These are phyloP conservation scores for Lomographa bimaculata DNA, from an alignment of 2,888 invertebrate species.

Conservation along the genomic window DNA sequence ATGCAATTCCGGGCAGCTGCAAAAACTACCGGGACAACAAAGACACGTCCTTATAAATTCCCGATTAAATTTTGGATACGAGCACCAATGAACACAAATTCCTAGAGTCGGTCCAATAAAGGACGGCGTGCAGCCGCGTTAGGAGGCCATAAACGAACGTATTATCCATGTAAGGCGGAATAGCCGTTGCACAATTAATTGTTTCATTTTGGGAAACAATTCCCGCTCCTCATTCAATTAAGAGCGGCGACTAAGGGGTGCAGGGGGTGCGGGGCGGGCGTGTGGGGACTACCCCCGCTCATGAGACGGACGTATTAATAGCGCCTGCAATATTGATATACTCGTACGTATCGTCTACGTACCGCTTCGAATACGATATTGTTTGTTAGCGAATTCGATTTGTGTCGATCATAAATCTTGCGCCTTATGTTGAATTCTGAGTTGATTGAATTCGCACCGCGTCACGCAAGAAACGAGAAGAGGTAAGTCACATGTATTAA, in stretches of 20 bases:
- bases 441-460: constrained; percentile 74
- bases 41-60: constrained; percentile 78
- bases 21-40: constrained; percentile 68
- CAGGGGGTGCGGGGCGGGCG: constrained; percentile 43
- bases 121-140: constrained; percentile 82
- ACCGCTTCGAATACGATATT: constrained; percentile 80
- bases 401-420: constrained; percentile 83
- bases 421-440: constrained; percentile 80
- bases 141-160: constrained; percentile 83
- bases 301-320: constrained; percentile 84
- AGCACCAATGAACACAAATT: constrained; percentile 82
- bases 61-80: constrained; percentile 82
- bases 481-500: constrained; percentile 45
- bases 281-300: constrained; percentile 65
- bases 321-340: constrained; percentile 84
- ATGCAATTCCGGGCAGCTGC: constrained; percentile 67
- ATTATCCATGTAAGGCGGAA: constrained; percentile 84
- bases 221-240: constrained; percentile 84
- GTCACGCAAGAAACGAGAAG: constrained; percentile 50
- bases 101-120: constrained; percentile 82
- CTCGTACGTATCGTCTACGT: constrained; percentile 76
- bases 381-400: constrained; percentile 83
- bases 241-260: constrained; percentile 78
- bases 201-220: constrained; percentile 84
- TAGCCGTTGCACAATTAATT: constrained; percentile 84